Evolutionary conservation across 2,888 invertebrate species (phyloP), one percentile per base, ranked within the genome.

Genomic region (Cataglyphis albicans): DNA sequence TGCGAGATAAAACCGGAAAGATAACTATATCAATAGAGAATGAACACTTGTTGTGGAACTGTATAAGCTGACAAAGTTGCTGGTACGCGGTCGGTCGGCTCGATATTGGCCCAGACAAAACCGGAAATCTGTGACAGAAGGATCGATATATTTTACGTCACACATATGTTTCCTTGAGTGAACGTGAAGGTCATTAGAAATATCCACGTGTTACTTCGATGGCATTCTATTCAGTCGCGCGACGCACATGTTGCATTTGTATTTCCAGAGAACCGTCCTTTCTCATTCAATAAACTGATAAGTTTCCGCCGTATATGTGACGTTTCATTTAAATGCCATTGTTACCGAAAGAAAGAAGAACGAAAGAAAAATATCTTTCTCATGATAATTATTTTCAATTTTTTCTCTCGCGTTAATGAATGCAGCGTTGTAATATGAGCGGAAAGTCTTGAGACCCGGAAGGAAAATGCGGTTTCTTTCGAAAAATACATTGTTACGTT

Each of bases 51-150:
- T 70, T 35, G 44, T 35, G 32, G 7, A 59, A 4, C 59, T 61
- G 25, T 32, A 10, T 38, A 41, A 78, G 70, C 21, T 21, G 55
- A 55, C 21, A 41, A 63, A 74, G 63, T 41, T 52, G 74, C 38
- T 21, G 35, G 57, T 25, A 15, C n/a, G n/a, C 61, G 48, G 29
- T 38, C 48, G 74, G 29, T 44, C 15, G 74, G 64, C 41, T 75
- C 73, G 81, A 81, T 81, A 83, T 83, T 78, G 57, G 64, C 65
- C 76, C 80, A 68, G 61, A 76, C 55, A 4, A 29, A 81, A 64
- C 65, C 83, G 87, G 87, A 86, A 87, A 86, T 86, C 61, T 64
- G 68, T 84, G 88, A 86, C 88, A 84, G 88, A 44, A 83, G 85
- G 86, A 83, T 80, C 84, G 86, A 88, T 88, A 84, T 52, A 55